Conservation (phyloP, 2,797 vertebrate species). For the Todus mexicanus region DNA sequence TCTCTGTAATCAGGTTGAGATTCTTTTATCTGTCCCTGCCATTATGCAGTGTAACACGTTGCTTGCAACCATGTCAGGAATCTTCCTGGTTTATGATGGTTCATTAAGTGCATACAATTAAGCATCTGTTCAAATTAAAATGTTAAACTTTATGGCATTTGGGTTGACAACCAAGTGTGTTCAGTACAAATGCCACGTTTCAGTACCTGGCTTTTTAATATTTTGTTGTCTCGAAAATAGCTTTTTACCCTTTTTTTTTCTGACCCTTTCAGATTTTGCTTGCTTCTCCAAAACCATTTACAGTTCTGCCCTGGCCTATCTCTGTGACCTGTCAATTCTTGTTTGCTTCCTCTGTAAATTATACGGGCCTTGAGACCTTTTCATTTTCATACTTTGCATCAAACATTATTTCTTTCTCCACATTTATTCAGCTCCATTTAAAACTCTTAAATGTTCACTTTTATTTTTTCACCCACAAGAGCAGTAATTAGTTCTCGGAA, state of each 20-base stretch:
- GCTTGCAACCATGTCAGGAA: conserved; percentile 43
- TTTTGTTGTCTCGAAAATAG: background rate
- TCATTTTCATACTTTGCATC: background rate
- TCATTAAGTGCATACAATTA: conserved; percentile 64
- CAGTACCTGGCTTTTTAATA: conserved; percentile 27
- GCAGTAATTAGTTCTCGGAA: conserved; percentile 35
- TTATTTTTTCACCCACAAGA: conserved; percentile 3
- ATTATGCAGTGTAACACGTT: background rate
- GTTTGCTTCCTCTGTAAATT: conserved; percentile 17
- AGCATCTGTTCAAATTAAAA: conserved; percentile 68
- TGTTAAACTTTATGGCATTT: conserved; percentile 60
- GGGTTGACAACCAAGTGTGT: conserved; percentile 29
- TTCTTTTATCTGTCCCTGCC: background rate
- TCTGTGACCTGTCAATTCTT: conserved; percentile 8
- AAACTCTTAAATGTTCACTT: conserved; percentile 20
- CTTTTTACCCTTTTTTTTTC: background rate
- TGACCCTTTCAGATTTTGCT: background rate
- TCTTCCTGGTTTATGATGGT: conserved; percentile 44
- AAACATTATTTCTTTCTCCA: background rate
- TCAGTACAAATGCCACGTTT: conserved; percentile 35
- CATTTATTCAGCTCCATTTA: background rate
- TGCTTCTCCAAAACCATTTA: background rate
- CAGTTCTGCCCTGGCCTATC: background rate
- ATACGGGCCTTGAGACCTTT: conserved; percentile 18
- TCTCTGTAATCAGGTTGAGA: background rate